Percentiles rank a stretch among this genome's conserved stretches.
Evolutionary conservation across 2,888 invertebrate genomes (phyloP).

Genomic region (Sylvicola cinctus): DNA sequence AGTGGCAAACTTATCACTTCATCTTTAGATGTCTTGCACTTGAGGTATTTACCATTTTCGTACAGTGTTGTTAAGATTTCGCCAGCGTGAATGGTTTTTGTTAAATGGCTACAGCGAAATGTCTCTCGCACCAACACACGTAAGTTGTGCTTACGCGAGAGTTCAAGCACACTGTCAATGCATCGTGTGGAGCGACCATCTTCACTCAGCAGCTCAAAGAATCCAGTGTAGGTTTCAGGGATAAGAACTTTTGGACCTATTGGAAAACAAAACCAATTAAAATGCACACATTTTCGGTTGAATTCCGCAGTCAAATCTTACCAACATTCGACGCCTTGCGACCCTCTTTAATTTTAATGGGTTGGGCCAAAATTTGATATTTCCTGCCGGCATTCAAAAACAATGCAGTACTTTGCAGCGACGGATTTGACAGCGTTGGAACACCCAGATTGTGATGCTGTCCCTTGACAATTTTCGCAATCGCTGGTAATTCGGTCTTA

Average conservation of each 20-base stretch:
- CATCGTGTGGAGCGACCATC: constrained; percentile 81
- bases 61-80: constrained; percentile 63
- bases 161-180: constrained; percentile 69
- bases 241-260: constrained; percentile 62
- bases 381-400: constrained; percentile 69
- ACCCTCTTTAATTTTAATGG: constrained; percentile 78
- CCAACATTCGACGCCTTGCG: constrained; percentile 54
- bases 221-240: constrained; percentile 77
- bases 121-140: constrained; percentile 25
- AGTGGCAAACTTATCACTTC: constrained; percentile 63
- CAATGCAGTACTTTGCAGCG: constrained; percentile 67
- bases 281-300: no score
- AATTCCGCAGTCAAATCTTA: constrained; percentile 1
- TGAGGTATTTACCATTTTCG: constrained; percentile 57
- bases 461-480: constrained; percentile 83
- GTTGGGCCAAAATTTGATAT: constrained; percentile 71
- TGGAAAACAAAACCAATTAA: neutral
- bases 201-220: constrained; percentile 84
- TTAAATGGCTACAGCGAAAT: constrained; percentile 24
- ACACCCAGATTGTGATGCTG: constrained; percentile 84
- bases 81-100: constrained; percentile 51
- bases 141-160: constrained; percentile 44
- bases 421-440: constrained; percentile 68
- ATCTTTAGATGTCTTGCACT: constrained; percentile 70
- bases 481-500: constrained; percentile 57